Base-by-base conservation (phyloP, 2,888 invertebrate species). In the Ceriagrion tenellum region DNA sequence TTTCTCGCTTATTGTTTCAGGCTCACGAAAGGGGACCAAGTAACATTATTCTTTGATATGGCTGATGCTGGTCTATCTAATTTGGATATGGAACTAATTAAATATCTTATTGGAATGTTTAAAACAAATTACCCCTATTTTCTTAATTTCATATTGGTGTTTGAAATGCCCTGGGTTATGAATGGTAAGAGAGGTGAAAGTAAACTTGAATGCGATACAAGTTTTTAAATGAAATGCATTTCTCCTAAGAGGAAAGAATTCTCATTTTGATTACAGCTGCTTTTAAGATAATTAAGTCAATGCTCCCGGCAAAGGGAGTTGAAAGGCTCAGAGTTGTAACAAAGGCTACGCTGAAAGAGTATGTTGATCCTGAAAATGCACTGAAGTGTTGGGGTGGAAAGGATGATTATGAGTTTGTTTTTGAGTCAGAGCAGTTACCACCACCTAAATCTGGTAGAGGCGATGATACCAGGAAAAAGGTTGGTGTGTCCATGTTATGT, bases 111-210 rank as follows among this genome's bases (percentile, higher is more conserved):
- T 96, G 98, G 98, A 47, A 97, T 99, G 47, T 99, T 99, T 96
- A 99, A 99, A 97, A 97, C 97, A 40, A 99, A 99, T 96, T 99
- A 99, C 97, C 99, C 99, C 0, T 98, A 98, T 96, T 98, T 98
- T 96, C 97, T 99, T 95, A 99, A 99, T 96, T 99, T 99, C 96
- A 99, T 99, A 96, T 97, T 99, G 69, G 98, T 99, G 95, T 99
- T 98, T 96, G 99, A 99, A 96, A 98, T 99, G 98, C 99, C 99
- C 0, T 99, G 99, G 99, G 98, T 99, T 0, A 97, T 99, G 95
- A 99, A 98, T 96, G 98, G 98, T 98, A 97, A 97, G 97, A 90
- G 26, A 88, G 91, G 23, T 93, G 35, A 93, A 63, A 93, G 10
- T 40, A 30, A 93, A 93, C 40, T 59, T 59, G 40, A 93, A 35